Base-by-base conservation (phyloP, 2,888 invertebrate genomes). In the Anaspis maculata region DNA sequence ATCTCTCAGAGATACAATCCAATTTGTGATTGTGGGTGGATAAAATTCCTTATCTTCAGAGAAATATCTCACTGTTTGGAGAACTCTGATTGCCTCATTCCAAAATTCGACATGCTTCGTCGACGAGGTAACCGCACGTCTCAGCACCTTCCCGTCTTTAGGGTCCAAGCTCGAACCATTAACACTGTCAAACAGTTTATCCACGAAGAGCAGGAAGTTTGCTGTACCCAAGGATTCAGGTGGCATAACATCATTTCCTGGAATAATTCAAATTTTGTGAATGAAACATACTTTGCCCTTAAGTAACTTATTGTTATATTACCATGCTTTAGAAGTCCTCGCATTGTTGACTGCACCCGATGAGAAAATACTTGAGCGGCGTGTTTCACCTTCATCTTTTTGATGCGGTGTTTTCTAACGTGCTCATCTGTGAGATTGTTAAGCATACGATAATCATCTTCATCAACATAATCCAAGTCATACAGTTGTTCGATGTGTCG, bases 111-210 rank as follows among this genome's bases (percentile, higher is more conserved):
- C 5, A 22, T 34, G 34, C 7, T 3, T 4, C 3, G 34, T 23
- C 3, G 12, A 13, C 4, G 13, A 13, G 3, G 23, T 15, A n/a
- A 34, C 14, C 3, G 34, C 34, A n/a, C 30, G 24, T 15, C 34
- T 4, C n/a, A 34, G 19, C 4, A 13, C 3, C 24, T 34, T 34
- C 15, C 34, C 34, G 24, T 33, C 13, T 19, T 12, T 12, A n/a
- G 34, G 34, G 5, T 33, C 11, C 6, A 24, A 3, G 5, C 3
- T 3, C 10, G 34, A 13, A 10, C 43, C 43, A 32, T 43, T 43
- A 9, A 38, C 26, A 15, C 35, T 30, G 15, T 42, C 43, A 23
- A 43, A 43, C 10, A 43, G 13, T 16, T 43, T 35, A 13, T 44
- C 41, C 6, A 39, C 4, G 31, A 42, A 44, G 3, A 32, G 11